Evolutionary conservation across 2,888 invertebrate species (phyloP).

Genomic region (Aproaerema taeniolella): DNA sequence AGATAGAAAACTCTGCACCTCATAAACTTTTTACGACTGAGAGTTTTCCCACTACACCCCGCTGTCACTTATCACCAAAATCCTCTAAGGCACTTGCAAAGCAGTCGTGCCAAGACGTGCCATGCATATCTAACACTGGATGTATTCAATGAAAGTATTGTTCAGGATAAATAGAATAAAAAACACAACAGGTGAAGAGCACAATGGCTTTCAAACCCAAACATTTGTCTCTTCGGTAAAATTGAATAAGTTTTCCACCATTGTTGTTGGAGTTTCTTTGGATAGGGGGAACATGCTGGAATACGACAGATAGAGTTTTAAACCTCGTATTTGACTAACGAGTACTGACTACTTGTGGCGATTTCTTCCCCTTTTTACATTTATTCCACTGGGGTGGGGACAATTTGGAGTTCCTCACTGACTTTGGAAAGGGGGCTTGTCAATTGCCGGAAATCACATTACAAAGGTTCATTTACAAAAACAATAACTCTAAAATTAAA

Average conservation of each 20-base stretch:
- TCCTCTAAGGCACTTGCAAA: slow-evolving; percentile 36
- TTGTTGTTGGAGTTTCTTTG: slow-evolving; percentile 50
- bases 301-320: slow-evolving; percentile 18
- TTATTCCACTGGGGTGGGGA: no score
- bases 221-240: slow-evolving; percentile 65
- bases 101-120: slow-evolving; percentile 56
- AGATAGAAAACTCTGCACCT: no score
- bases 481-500: no score
- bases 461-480: no score
- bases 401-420: no score
- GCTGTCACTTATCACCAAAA: slow-evolving; percentile 31
- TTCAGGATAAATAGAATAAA: slow-evolving; percentile 57
- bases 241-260: slow-evolving; percentile 68
- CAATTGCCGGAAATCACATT: no score
- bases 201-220: slow-evolving; percentile 59
- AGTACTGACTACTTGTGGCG: slow-evolving; percentile 8
- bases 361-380: no score
- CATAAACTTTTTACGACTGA: no score
- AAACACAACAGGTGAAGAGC: slow-evolving; percentile 45
- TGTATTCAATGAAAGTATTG: slow-evolving; percentile 69
- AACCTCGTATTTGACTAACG: slow-evolving; percentile 5
- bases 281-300: slow-evolving; percentile 37
- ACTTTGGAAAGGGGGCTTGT: no score
- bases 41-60: no score
- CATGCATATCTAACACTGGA: slow-evolving; percentile 59